Evolutionary conservation across 2,113 vertebrate genomes (phyloP).

Genomic region (Setophaga coronata): DNA sequence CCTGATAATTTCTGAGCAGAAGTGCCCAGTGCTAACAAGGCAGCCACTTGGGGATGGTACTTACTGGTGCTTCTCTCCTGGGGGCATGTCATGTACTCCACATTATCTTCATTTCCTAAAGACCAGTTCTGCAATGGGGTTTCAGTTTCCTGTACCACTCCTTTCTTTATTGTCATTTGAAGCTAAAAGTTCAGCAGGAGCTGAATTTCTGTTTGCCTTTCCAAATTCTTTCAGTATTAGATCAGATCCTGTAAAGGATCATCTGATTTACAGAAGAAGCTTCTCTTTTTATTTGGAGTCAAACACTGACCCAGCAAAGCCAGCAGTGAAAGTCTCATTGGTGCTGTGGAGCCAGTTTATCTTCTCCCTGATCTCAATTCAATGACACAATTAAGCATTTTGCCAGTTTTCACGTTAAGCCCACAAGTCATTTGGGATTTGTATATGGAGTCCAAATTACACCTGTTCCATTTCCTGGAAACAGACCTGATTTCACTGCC

Average conservation of each 20-base stretch:
- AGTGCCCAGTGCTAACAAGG: background rate
- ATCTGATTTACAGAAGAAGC: background rate
- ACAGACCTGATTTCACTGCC: background rate
- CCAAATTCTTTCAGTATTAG: background rate
- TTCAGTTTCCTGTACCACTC: background rate
- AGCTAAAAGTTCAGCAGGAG: background rate
- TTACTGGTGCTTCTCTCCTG: background rate
- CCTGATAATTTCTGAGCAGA: background rate
- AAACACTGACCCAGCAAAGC: background rate
- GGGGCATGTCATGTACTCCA: background rate
- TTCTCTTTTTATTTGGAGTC: background rate
- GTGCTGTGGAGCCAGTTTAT: background rate
- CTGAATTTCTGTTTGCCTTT: background rate
- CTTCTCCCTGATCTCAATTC: background rate
- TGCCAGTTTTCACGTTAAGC: background rate
- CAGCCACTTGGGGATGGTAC: background rate
- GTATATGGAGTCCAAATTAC: background rate
- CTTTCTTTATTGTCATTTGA: background rate
- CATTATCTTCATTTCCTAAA: background rate
- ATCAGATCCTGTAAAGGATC: background rate
- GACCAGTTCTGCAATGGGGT: background rate
- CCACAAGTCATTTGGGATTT: background rate
- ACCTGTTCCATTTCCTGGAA: background rate
- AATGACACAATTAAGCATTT: background rate
- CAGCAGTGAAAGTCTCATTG: background rate